Conservation (phyloP, 2,888 invertebrate genomes). For the Dicyrtoma fusca region DNA sequence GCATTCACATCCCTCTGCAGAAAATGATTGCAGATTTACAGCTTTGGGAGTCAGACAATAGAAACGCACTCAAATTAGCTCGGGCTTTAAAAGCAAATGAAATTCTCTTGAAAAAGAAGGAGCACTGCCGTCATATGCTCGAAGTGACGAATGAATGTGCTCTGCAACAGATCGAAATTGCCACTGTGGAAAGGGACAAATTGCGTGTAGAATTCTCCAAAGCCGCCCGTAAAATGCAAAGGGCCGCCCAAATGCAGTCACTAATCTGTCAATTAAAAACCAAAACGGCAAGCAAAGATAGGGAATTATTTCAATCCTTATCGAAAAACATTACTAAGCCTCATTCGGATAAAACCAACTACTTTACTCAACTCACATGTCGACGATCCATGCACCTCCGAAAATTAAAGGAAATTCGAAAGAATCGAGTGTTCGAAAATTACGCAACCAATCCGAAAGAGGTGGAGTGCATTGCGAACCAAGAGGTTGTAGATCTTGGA, state of each 20-base stretch:
- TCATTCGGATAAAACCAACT: neutral
- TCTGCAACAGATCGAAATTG: slow-evolving; percentile 3
- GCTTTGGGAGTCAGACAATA: neutral
- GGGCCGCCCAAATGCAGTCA: slow-evolving; percentile 9
- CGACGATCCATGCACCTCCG: too few species aligned
- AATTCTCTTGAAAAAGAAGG: neutral
- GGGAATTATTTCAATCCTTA: neutral
- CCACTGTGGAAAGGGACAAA: slow-evolving; percentile 11
- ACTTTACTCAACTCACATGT: neutral
- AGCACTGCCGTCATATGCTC: slow-evolving; percentile 12
- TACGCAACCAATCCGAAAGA: neutral
- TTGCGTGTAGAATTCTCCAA: slow-evolving; percentile 8
- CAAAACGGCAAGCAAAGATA: neutral
- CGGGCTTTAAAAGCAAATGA: neutral
- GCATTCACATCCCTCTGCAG: slow-evolving; percentile 10
- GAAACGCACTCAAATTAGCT: neutral
- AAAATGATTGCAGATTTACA: neutral
- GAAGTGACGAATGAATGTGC: slow-evolving; percentile 14
- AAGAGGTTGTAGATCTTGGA: neutral
- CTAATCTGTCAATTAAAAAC: slow-evolving; percentile 8
- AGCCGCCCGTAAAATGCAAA: neutral
- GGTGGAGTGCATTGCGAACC: neutral
- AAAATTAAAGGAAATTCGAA: too few species aligned
- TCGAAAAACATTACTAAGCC: neutral
- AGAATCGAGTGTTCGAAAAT: neutral